Conservation (phyloP, 2,797 vertebrate species). For the Acanthurus tractus region DNA sequence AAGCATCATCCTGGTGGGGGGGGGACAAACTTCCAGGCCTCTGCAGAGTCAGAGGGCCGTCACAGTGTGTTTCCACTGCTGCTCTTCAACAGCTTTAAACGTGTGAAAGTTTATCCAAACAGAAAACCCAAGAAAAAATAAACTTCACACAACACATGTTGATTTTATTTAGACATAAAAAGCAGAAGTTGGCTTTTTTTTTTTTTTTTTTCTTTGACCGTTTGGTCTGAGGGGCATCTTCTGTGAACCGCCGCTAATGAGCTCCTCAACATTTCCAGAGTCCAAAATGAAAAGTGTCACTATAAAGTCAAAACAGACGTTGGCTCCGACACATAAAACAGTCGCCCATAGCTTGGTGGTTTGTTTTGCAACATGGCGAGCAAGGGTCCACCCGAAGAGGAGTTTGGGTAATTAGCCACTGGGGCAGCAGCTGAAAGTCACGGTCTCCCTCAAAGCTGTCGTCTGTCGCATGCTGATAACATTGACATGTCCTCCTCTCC, state of each 20-base stretch:
- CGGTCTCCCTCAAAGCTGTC: constrained; percentile 70
- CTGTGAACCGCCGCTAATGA: constrained; percentile 23
- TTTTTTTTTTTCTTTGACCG: background rate
- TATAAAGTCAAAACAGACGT: constrained; percentile 11
- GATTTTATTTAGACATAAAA: background rate
- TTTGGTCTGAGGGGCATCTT: background rate
- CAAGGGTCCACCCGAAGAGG: constrained; percentile 39
- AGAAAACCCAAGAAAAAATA: background rate
- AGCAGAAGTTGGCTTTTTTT: background rate
- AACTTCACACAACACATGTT: background rate
- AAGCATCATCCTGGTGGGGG: background rate
- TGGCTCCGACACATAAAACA: constrained; percentile 32
- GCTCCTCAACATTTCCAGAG: background rate
- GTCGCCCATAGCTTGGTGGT: constrained; percentile 34
- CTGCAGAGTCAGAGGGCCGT: background rate
- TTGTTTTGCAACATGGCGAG: constrained; percentile 51
- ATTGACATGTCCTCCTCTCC: constrained; percentile 73
- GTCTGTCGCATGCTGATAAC: constrained; percentile 82
- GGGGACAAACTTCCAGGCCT: background rate
- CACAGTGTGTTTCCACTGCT: background rate
- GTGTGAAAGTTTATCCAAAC: background rate
- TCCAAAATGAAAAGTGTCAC: constrained; percentile 21
- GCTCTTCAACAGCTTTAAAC: background rate
- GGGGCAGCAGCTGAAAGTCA: constrained; percentile 70
- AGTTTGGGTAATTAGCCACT: constrained; percentile 76